Percentiles rank a stretch among this genome's conserved stretches.
These are phyloP conservation scores for Brachyalestes nurse DNA, from an alignment of 2,797 vertebrate genomes.

Conservation along the genomic window DNA sequence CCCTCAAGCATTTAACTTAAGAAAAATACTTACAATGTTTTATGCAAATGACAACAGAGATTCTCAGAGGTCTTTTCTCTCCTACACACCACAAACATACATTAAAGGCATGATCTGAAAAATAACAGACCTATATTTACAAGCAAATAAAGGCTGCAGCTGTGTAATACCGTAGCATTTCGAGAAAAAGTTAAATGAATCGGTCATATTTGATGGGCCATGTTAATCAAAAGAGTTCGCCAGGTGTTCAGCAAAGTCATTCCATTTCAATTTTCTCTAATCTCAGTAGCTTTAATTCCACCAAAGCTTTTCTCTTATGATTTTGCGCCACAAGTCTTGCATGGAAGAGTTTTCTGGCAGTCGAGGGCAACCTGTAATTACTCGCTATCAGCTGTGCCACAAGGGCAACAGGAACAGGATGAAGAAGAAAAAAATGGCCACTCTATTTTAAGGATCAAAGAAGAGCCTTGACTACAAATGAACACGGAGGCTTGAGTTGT, in stretches of 20 bases:
- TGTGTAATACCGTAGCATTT: neutral
- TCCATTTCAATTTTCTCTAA: constrained; percentile 29
- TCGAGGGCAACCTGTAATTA: constrained; percentile 19
- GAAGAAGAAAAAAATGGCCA: neutral
- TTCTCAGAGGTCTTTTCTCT: neutral
- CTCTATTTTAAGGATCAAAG: constrained; percentile 23
- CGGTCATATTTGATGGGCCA: neutral
- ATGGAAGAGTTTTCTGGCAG: constrained; percentile 14
- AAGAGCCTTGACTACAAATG: neutral
- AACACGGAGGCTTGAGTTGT: constrained; percentile 2
- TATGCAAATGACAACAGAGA: neutral
- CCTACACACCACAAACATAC: neutral
- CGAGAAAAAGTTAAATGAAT: constrained; percentile 1
- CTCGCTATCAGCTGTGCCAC: constrained; percentile 17
- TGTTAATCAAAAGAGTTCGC: constrained; percentile 14
- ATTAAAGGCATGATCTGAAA: neutral
- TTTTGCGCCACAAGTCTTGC: constrained; percentile 15
- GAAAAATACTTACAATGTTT: too few relatives aligned
- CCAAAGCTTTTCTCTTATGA: constrained; percentile 26
- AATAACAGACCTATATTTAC: neutral
- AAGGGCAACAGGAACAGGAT: constrained; percentile 11
- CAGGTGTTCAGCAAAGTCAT: constrained; percentile 29
- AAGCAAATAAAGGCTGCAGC: neutral
- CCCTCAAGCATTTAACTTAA: too few relatives aligned
- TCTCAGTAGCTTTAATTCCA: constrained; percentile 8